Conservation (phyloP, 2,888 invertebrate species). For the Lathronympha strigana region DNA sequence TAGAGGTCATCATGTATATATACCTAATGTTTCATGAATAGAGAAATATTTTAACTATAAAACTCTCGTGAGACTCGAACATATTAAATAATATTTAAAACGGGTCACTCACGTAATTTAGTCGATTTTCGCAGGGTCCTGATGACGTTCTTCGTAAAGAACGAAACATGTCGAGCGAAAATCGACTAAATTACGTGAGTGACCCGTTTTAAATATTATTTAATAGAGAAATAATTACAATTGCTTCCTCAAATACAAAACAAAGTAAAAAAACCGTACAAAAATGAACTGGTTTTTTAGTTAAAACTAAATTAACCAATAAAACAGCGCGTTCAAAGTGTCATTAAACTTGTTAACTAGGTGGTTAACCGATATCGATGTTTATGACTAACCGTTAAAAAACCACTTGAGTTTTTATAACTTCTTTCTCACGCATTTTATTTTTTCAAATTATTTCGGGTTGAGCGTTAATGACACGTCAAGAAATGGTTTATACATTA, state of each 20-base stretch:
- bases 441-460: conserved; percentile 20
- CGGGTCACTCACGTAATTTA: too few relatives aligned
- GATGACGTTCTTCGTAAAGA: too few relatives aligned
- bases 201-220: too few relatives aligned
- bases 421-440: conserved; percentile 34
- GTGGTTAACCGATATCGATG: conserved; percentile 36
- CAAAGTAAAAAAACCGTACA: neutral
- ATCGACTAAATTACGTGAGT: too few relatives aligned
- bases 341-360: conserved; percentile 34
- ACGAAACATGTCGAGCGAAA: too few relatives aligned
- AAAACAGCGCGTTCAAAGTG: conserved; percentile 9
- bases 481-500: neutral
- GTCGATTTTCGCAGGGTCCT: too few relatives aligned
- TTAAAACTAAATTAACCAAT: conserved; percentile 19
- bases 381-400: conserved; percentile 37
- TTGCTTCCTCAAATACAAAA: neutral
- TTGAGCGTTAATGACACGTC: conserved; percentile 4
- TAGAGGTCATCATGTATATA: too few relatives aligned
- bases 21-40: too few relatives aligned
- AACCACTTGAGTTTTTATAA: conserved; percentile 33
- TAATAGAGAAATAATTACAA: neutral
- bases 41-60: too few relatives aligned
- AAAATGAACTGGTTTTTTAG: neutral
- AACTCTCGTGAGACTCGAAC: too few relatives aligned
- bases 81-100: too few relatives aligned